Evolutionary conservation across 2,113 vertebrate species (phyloP).

Genomic region (Corvus moneduloides): DNA sequence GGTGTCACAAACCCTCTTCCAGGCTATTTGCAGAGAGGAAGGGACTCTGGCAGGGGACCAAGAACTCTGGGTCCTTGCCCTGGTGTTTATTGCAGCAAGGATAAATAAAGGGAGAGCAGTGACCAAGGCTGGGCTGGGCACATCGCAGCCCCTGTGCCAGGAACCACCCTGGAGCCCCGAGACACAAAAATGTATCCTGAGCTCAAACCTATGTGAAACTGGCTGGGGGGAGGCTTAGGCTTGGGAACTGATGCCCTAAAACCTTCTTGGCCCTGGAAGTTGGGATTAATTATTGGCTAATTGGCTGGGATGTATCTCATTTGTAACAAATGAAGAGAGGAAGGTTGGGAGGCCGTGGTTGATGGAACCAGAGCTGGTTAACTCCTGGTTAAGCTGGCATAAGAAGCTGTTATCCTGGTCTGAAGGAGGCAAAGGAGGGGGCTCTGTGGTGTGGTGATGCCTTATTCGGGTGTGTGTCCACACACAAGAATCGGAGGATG

Average conservation of each 20-base stretch:
- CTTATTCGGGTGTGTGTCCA: fast-evolving
- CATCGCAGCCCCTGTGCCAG: fast-evolving
- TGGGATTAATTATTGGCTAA: conserved; percentile 7
- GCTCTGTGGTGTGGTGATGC: fast-evolving
- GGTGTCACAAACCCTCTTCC: neutral
- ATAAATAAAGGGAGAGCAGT: neutral
- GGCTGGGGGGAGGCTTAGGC: neutral
- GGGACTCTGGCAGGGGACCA: conserved; percentile 1
- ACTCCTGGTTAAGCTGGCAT: neutral
- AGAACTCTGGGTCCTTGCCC: neutral
- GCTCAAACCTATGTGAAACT: neutral
- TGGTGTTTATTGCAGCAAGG: neutral
- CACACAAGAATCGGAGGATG: fast-evolving
- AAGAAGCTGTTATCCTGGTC: neutral
- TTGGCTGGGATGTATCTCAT: neutral
- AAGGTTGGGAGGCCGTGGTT: neutral
- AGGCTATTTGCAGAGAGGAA: neutral
- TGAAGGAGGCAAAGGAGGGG: neutral
- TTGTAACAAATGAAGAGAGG: neutral
- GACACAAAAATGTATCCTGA: fast-evolving
- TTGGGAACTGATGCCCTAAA: neutral
- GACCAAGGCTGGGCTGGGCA: neutral
- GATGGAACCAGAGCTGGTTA: neutral
- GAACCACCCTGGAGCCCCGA: fast-evolving
- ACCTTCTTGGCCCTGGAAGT: neutral